A percentile compares a stretch with the other conserved stretches of the same genome.
Evolutionary conservation across 2,888 invertebrate genomes (phyloP).

Genomic region (Philaethria dido): DNA sequence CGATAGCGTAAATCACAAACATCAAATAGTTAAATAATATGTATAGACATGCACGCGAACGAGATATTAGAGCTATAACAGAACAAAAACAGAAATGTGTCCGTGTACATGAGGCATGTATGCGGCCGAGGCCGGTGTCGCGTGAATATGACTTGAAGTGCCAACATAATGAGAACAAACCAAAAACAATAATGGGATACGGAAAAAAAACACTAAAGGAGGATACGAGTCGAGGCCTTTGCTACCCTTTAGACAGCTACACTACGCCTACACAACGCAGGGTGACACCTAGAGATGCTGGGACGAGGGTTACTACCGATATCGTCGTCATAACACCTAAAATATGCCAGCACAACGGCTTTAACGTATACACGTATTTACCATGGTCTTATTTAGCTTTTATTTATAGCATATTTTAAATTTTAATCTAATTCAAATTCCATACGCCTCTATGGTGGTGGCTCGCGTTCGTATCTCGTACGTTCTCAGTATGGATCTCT

Average conservation of each 20-base stretch:
- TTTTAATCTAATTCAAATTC: constrained; percentile 59
- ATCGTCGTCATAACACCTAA: constrained; percentile 52
- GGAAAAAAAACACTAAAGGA: constrained; percentile 54
- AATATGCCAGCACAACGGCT: constrained; percentile 50
- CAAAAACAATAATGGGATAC: constrained; percentile 50
- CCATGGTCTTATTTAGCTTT: constrained; percentile 50
- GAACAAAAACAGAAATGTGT: constrained; percentile 58
- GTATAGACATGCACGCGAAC: constrained; percentile 44
- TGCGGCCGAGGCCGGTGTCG: constrained; percentile 66
- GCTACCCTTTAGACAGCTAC: constrained; percentile 67
- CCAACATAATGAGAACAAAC: constrained; percentile 58
- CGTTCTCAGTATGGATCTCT: constrained; percentile 50
- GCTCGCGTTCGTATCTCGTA: constrained; percentile 59
- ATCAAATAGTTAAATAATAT: constrained; percentile 48
- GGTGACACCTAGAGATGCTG: constrained; percentile 59
- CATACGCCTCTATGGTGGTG: constrained; percentile 69
- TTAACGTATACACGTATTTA: constrained; percentile 43
- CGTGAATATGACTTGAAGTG: constrained; percentile 79
- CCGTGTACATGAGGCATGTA: constrained; percentile 73
- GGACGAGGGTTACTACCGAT: constrained; percentile 54
- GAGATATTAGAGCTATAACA: constrained; percentile 37
- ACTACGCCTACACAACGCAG: constrained; percentile 73
- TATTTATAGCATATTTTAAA: constrained; percentile 50
- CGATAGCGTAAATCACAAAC: constrained; percentile 47
- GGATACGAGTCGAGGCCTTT: constrained; percentile 64